Percentiles rank a stretch among this genome's conserved stretches.
Conservation (phyloP, 37 sponge, comb jelly and placozoan species). For the Halichondria panicea region DNA sequence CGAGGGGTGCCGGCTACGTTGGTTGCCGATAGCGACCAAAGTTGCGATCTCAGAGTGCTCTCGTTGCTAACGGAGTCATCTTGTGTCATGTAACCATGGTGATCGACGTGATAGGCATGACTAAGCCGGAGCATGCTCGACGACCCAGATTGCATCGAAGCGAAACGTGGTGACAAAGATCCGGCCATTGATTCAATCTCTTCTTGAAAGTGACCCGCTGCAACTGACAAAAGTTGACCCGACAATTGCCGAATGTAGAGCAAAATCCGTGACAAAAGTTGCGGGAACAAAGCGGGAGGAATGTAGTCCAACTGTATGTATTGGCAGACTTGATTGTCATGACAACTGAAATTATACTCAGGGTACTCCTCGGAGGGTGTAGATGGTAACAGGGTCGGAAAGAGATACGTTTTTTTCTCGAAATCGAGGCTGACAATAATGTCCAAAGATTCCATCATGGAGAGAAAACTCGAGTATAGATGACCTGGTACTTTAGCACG, state of each 20-base stretch:
- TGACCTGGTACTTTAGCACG: slow-evolving; percentile 9
- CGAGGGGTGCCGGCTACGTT: slow-evolving; percentile 4
- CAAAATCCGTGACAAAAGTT: slow-evolving; percentile 32
- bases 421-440: slow-evolving; percentile 57
- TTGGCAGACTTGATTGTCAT: neutral
- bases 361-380: slow-evolving; percentile 46
- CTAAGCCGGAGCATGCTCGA: neutral
- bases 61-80: slow-evolving; percentile 25
- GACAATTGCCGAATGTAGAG: slow-evolving; percentile 44
- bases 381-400: slow-evolving; percentile 51
- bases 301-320: slow-evolving; percentile 39
- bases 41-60: slow-evolving; percentile 13
- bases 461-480: slow-evolving; percentile 30
- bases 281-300: slow-evolving; percentile 40
- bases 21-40: slow-evolving; percentile 45
- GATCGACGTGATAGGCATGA: slow-evolving; percentile 16
- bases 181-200: slow-evolving; percentile 17
- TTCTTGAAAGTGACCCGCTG: neutral
- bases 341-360: slow-evolving; percentile 30
- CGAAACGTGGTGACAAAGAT: neutral
- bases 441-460: slow-evolving; percentile 36
- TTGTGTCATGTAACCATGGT: slow-evolving; percentile 31
- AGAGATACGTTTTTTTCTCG: slow-evolving; percentile 24
- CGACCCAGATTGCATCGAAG: neutral
- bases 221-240: slow-evolving; percentile 40